A percentile compares a stretch with the other conserved stretches of the same genome.
Evolutionary conservation across 2,113 vertebrate species (phyloP).

Genomic region (Pteruthius melanotis): DNA sequence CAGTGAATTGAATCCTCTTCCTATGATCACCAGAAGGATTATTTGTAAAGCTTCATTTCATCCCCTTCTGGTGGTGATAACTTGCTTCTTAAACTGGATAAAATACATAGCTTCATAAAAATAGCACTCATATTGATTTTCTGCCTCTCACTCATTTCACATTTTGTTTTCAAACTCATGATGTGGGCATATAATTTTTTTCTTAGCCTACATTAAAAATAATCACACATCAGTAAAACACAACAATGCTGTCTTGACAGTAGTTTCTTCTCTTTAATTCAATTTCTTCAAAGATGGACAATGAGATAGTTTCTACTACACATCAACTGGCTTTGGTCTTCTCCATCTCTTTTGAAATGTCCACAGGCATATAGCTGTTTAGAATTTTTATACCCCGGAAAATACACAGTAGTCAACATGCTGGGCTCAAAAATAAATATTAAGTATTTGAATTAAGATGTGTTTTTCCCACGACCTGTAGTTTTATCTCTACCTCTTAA

Average conservation of each 20-base stretch:
- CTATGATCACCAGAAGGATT: not conserved
- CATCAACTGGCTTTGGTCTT: not conserved
- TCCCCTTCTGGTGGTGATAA: not conserved
- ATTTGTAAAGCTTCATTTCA: conserved; percentile 1
- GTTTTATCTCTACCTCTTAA: not conserved
- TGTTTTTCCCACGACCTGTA: not conserved
- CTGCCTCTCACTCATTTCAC: not conserved
- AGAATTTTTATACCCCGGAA: not conserved
- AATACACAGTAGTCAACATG: not conserved
- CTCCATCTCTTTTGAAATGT: not conserved
- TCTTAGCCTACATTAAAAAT: conserved; percentile 16
- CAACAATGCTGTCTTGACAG: not conserved
- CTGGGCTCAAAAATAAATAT: not conserved
- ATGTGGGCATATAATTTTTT: not conserved
- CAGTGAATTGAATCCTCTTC: not conserved
- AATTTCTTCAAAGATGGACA: not conserved
- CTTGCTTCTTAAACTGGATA: conserved; percentile 28
- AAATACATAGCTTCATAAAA: not conserved
- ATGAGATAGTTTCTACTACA: not conserved
- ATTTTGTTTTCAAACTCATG: not conserved
- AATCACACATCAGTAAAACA: not conserved
- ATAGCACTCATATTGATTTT: not conserved
- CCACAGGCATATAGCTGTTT: not conserved
- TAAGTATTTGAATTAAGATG: not conserved
- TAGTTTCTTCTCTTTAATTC: not conserved